Evolutionary conservation across 35 echinoderm and acorn worm genomes (phyloP).

Genomic region (Stichopus chloronotus): DNA sequence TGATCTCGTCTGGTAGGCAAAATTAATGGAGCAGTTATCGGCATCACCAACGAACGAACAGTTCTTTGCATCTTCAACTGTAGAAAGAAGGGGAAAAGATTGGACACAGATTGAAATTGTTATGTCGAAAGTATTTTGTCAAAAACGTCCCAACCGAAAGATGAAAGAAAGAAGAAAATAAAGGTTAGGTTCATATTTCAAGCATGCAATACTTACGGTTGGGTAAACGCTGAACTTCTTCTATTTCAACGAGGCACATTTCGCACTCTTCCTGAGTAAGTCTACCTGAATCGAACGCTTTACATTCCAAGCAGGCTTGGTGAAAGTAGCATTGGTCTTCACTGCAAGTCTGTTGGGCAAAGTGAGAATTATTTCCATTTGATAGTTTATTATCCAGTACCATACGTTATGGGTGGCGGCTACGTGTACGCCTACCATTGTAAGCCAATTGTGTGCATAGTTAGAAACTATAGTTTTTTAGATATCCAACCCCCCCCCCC

Average conservation of each 20-base stretch:
- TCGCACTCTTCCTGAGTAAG: constrained; percentile 54
- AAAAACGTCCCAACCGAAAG: neutral
- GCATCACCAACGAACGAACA: constrained; percentile 18
- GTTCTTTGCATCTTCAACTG: constrained; percentile 19
- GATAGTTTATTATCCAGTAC: too few species aligned
- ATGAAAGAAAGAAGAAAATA: neutral
- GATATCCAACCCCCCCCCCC: too few species aligned
- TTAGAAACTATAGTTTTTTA: too few species aligned
- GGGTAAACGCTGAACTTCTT: constrained; percentile 10
- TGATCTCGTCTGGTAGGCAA: neutral
- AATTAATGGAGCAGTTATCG: constrained; percentile 44
- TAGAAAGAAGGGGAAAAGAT: constrained; percentile 6
- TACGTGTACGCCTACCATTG: too few species aligned
- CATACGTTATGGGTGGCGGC: too few species aligned
- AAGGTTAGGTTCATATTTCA: too few species aligned
- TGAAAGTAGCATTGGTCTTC: constrained; percentile 51
- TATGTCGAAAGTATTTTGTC: neutral
- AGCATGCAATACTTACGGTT: neutral
- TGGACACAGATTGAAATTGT: neutral
- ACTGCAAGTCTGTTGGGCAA: constrained; percentile 25
- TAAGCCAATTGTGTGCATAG: too few species aligned
- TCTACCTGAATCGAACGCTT: constrained; percentile 30
- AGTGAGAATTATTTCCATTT: neutral
- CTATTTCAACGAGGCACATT: constrained; percentile 25
- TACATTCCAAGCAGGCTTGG: constrained; percentile 61